Evolutionary conservation across 2,888 invertebrate species (phyloP).

Genomic region (Aporophyla nigra): DNA sequence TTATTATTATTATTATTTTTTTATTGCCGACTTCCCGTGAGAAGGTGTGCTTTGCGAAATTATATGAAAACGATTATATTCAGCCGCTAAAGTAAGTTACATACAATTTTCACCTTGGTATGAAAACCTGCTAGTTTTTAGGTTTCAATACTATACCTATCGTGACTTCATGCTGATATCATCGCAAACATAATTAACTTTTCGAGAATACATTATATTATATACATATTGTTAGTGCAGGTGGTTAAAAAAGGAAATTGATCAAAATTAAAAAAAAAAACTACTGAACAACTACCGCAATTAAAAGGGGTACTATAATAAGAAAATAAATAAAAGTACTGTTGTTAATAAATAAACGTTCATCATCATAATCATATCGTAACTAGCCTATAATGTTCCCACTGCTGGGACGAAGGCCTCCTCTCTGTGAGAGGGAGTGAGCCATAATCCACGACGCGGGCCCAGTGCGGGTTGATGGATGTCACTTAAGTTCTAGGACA

Average conservation of each 20-base stretch:
- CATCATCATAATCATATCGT: no score
- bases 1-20: no score
- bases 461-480: not conserved
- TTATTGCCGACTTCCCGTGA: no score
- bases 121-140: not conserved
- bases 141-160: not conserved
- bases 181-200: not conserved
- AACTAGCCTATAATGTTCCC: not conserved
- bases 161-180: not conserved
- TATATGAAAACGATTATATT: no score
- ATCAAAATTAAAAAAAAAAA: not conserved
- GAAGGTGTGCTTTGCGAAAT: not conserved
- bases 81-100: no score
- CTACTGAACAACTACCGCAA: not conserved
- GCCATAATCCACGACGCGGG: not conserved
- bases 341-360: no score
- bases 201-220: not conserved
- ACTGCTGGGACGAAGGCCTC: no score
- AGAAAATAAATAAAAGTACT: not conserved
- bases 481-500: no score
- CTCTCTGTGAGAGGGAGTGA: not conserved
- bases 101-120: no score
- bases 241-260: not conserved
- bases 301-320: not conserved
- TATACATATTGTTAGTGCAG: not conserved